Base-by-base conservation (phyloP, 1,140 invertebrate genomes). In the Zaprionus africanus region DNA sequence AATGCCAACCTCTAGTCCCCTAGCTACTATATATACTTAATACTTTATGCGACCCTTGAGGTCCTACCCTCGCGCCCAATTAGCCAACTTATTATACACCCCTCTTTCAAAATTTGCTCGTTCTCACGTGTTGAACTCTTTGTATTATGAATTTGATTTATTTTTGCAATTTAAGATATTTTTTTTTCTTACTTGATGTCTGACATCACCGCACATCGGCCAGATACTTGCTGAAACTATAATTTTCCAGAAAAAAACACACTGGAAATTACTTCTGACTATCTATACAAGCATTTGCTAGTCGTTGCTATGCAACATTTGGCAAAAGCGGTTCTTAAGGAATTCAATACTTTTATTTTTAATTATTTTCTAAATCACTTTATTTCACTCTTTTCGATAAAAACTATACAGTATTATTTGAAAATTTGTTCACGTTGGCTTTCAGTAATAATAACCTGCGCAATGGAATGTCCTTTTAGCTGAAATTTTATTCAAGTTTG, bases 401-500 rank as follows among this genome's bases (percentile, higher is more conserved):
- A 24, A 65, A 17, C 19, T 58, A 36, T 65, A 58, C 36, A n/a
- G 51, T 62, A 65, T 49, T 65, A 46, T 56, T 56, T 69, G 62
- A 49, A 51, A 17, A 60, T 78, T 63, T 59, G 26, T 68, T 74
- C 74, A 68, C 57, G 68, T 90, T 84, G 69, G 81, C 81, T 79
- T 88, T 64, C 64, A 78, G 72, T 75, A 65, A 72, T 13, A 17
- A 74, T 83, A 68, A 73, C 65, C 72, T 80, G 84, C 84, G 90
- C 88, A 79, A 90, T 76, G 85, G 84, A 88, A 88, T 88, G 84
- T 85, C 78, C 78, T 90, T 56, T 75, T 88, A 90, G 85, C 71
- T 84, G 78, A 81, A 81, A 76, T 81, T 77, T 87, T 71, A 71
- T 59, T 64, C 60, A 49, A 70, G 57, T 74, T 75, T 75, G 17